These are phyloP conservation scores for Meandrusa payeni DNA, from an alignment of 2,888 invertebrate species.

Conservation along the genomic window DNA sequence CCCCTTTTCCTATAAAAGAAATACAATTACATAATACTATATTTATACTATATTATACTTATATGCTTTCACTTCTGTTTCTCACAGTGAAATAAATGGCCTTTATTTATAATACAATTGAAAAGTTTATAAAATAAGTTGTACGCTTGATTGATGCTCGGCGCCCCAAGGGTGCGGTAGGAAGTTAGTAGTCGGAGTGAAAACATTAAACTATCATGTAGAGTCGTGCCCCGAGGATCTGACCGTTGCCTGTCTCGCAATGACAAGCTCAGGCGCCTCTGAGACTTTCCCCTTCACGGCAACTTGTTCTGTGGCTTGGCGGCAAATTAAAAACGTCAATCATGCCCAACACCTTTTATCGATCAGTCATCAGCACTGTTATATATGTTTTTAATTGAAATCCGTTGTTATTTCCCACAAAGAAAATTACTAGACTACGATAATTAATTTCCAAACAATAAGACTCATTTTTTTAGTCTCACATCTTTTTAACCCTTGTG, in stretches of 20 bases:
- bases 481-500: too few species aligned
- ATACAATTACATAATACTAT: too few species aligned
- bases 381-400: constrained; percentile 69
- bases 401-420: constrained; percentile 61
- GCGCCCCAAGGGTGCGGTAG: neutral
- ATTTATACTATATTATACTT: too few species aligned
- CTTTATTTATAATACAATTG: too few species aligned
- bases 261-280: constrained; percentile 42
- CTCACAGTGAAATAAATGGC: too few species aligned
- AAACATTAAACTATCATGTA: constrained; percentile 26
- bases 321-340: constrained; percentile 72
- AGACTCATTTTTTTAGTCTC: too few species aligned
- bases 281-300: constrained; percentile 32
- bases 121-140: constrained; percentile 17
- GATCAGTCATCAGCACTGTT: constrained; percentile 67
- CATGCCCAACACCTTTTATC: constrained; percentile 60
- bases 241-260: constrained; percentile 39
- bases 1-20: too few species aligned
- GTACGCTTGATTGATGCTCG: constrained; percentile 16
- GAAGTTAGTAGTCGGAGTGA: constrained; percentile 23
- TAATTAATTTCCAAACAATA: too few species aligned
- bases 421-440: too few species aligned
- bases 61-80: too few species aligned
- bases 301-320: constrained; percentile 31
- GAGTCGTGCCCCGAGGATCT: constrained; percentile 35